phyloP scores from a whole-genome alignment of 2,797 vertebrate species.

The Agapornis canus region DNA sequence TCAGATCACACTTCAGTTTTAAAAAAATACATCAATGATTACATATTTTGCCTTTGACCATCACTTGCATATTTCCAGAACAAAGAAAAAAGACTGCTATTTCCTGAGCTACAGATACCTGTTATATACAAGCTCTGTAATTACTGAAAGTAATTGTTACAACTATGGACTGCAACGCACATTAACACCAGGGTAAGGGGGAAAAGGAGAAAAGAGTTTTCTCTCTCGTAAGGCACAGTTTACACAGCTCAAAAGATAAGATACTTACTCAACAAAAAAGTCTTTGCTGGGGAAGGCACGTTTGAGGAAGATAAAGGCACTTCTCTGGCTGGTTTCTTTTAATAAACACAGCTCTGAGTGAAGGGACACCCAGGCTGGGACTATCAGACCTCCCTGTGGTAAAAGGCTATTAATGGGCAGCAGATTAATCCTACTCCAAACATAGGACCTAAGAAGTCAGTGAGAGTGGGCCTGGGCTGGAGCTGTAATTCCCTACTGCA shows the following conservation, averaged over 20 bases:
- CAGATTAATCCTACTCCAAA: neutral
- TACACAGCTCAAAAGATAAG: neutral
- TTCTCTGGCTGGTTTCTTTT: neutral
- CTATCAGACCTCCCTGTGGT: neutral
- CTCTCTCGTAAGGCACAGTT: neutral
- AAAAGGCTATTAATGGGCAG: neutral
- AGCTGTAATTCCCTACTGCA: neutral
- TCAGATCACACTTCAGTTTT: neutral
- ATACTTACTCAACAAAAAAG: neutral
- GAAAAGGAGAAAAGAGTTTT: neutral
- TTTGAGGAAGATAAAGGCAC: neutral
- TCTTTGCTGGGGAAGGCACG: neutral
- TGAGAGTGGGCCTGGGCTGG: neutral
- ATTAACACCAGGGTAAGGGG: neutral
- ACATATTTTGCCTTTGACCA: neutral
- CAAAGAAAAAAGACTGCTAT: neutral
- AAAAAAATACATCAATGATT: neutral
- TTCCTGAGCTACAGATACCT: neutral
- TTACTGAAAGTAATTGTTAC: neutral
- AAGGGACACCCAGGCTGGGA: neutral
- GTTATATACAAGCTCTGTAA: neutral
- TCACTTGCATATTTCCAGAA: neutral
- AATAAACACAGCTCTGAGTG: neutral
- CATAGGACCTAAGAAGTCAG: accelerated
- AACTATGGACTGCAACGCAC: neutral